Evolutionary conservation across 2,113 vertebrate genomes (phyloP).

Genomic region (zebrafish (Danio rerio)): DNA sequence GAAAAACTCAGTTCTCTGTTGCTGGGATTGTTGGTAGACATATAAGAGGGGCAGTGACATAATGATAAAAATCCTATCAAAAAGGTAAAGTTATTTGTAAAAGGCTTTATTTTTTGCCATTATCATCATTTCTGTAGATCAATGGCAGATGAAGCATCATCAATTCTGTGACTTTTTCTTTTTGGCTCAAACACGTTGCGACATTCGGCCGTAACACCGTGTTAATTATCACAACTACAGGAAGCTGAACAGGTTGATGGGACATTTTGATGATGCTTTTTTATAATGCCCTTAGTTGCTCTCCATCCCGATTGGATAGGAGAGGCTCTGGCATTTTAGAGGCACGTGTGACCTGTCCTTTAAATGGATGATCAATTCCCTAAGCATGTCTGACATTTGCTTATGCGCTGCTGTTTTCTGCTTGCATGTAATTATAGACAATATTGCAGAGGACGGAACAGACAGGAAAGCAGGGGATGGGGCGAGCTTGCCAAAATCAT

Average conservation of each 20-base stretch:
- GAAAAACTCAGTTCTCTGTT: constrained; percentile 1
- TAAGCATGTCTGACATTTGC: constrained; percentile 53
- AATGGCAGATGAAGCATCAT: neutral
- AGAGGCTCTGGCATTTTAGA: constrained; percentile 56
- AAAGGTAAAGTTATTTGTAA: neutral
- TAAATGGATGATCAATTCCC: constrained; percentile 58
- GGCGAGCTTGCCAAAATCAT: constrained; percentile 26
- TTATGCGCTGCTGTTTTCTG: constrained; percentile 52
- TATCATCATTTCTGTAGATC: neutral
- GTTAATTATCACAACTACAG: constrained; percentile 54
- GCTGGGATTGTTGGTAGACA: neutral
- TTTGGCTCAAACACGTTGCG: constrained; percentile 47
- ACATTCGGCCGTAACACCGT: constrained; percentile 33
- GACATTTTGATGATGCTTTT: constrained; percentile 37
- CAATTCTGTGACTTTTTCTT: neutral
- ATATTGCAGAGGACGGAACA: constrained; percentile 36
- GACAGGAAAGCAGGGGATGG: neutral
- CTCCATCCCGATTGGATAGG: constrained; percentile 44
- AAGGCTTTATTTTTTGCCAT: neutral
- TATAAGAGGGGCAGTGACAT: neutral
- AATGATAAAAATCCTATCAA: neutral
- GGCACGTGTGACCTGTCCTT: constrained; percentile 58
- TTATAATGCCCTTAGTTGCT: constrained; percentile 38
- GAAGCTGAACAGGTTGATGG: constrained; percentile 53
- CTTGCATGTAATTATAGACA: constrained; percentile 53